phyloP scores from a whole-genome alignment of 1,140 invertebrate species.

The Pachypeltis micranthus region DNA sequence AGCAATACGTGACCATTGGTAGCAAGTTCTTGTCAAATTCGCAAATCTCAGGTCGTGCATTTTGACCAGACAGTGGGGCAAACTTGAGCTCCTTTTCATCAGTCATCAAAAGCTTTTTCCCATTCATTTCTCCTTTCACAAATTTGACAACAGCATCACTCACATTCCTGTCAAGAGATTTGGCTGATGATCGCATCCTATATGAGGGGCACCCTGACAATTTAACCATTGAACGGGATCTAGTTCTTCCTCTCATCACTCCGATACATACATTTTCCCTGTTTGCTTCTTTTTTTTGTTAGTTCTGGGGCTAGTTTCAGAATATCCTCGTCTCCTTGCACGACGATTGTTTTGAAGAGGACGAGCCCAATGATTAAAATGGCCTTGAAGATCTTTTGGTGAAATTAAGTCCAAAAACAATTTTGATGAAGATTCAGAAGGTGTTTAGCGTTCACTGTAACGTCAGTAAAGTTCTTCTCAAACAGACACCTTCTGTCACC shows the following conservation, averaged over 20 bases:
- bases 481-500: conserved; percentile 20
- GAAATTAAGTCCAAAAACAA: background rate
- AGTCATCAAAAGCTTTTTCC: conserved; percentile 8
- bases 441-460: background rate
- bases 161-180: conserved; percentile 24
- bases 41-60: conserved; percentile 3
- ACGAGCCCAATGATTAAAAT: background rate
- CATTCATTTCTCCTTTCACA: conserved; percentile 9
- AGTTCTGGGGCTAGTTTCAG: conserved; percentile 18
- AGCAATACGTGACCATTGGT: no score
- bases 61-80: conserved; percentile 6
- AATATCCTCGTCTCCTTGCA: background rate
- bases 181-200: conserved; percentile 19
- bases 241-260: conserved; percentile 22
- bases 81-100: conserved; percentile 11
- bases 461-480: conserved; percentile 22
- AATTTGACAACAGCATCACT: conserved; percentile 11
- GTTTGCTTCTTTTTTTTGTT: conserved; percentile 21
- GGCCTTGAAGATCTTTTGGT: background rate
- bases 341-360: background rate
- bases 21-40: conserved; percentile 40
- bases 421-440: background rate
- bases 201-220: conserved; percentile 15
- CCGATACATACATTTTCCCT: conserved; percentile 22
- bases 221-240: conserved; percentile 23